Evolutionary conservation across 2,797 vertebrate species (phyloP).

Genomic region (Paguma larvata): DNA sequence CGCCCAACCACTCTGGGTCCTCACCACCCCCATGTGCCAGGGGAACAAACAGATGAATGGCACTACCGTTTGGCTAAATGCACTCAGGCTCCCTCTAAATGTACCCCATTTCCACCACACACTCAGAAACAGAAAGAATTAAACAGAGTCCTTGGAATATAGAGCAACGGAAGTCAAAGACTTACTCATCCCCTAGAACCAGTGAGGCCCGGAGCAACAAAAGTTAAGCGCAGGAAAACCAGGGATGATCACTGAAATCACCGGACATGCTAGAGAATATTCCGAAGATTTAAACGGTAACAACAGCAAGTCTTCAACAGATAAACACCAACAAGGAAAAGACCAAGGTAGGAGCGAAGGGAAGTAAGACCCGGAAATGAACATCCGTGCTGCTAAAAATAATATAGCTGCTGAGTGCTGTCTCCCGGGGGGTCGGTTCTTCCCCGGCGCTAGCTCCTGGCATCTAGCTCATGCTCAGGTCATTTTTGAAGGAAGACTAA

Average conservation of each 20-base stretch:
- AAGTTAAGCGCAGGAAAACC: neutral
- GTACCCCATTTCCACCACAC: neutral
- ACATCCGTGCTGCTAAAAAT: neutral
- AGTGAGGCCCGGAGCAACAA: neutral
- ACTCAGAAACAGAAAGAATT: slow-evolving; percentile 34
- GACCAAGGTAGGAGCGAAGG: neutral
- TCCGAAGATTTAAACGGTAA: neutral
- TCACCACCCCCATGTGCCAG: neutral
- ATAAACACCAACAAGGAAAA: neutral
- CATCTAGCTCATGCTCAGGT: neutral
- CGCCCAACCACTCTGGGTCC: neutral
- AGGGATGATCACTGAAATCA: neutral
- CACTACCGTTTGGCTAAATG: neutral
- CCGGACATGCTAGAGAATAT: neutral
- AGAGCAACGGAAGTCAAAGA: neutral
- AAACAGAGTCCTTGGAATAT: slow-evolving; percentile 20
- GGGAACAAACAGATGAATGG: neutral
- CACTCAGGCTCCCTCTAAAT: neutral
- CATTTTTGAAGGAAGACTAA: slow-evolving; percentile 38
- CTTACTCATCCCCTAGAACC: neutral
- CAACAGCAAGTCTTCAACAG: neutral
- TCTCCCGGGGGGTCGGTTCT: neutral
- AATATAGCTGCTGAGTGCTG: neutral
- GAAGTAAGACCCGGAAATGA: neutral
- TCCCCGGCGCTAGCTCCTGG: neutral